Percentiles rank a stretch among this genome's conserved stretches.
phyloP scores from a whole-genome alignment of 2,888 invertebrate genomes.

The Eurytoma adleriae region DNA sequence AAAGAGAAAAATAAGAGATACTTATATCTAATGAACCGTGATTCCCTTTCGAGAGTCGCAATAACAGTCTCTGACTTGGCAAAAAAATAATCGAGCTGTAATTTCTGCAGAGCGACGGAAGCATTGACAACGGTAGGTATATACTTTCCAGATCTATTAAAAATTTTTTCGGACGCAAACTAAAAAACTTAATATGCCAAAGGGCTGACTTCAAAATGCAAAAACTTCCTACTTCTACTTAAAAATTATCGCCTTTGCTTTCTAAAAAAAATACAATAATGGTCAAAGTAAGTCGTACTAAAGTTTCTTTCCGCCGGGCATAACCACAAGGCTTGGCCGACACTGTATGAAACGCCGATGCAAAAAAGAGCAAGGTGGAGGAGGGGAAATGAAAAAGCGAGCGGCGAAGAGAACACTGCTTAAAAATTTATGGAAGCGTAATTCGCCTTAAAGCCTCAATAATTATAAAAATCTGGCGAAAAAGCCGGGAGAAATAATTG shows the following conservation, averaged over 20 bases:
- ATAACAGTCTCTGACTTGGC: neutral
- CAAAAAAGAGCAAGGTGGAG: neutral
- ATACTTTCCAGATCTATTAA: no score
- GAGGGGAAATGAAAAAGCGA: neutral
- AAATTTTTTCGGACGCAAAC: no score
- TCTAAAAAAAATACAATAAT: no score
- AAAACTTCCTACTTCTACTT: no score
- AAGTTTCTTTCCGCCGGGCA: neutral
- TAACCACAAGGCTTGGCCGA: neutral
- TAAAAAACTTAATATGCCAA: no score
- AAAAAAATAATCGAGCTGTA: slow-evolving; percentile 3
- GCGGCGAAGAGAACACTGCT: neutral
- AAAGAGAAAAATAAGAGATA: neutral
- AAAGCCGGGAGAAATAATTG: slow-evolving; percentile 31
- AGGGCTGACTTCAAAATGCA: no score
- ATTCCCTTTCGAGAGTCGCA: neutral
- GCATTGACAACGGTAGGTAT: no score
- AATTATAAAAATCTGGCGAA: slow-evolving; percentile 38
- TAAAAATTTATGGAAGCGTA: slow-evolving; percentile 41
- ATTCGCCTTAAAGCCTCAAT: slow-evolving; percentile 42
- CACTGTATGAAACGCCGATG: neutral
- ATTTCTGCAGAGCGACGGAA: neutral
- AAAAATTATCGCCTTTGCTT: no score
- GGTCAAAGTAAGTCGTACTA: neutral
- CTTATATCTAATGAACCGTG: slow-evolving; percentile 25